Evolutionary conservation across 1,140 invertebrate genomes (phyloP).

Genomic region (Tetramorium simillimum): DNA sequence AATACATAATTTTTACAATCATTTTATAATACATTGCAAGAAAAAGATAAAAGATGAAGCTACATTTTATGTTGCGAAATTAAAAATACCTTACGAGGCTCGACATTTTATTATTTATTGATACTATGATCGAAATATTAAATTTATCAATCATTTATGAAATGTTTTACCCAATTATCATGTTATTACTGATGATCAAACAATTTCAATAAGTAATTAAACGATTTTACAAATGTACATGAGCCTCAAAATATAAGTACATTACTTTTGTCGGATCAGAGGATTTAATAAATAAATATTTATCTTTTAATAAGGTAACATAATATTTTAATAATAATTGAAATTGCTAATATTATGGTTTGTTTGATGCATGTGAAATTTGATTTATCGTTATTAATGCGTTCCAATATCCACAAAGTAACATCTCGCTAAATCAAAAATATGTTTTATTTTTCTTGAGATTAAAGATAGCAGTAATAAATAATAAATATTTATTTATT

Average conservation of each 20-base stretch:
- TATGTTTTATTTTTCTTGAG: background rate
- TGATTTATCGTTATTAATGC: background rate
- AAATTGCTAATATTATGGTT: background rate
- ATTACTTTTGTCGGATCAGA: background rate
- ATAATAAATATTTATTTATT: slow-evolving; percentile 4
- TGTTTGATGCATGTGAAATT: background rate
- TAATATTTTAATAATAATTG: background rate
- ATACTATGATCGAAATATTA: slow-evolving; percentile 3
- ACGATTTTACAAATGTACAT: background rate
- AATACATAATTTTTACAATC: background rate
- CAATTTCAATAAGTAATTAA: background rate
- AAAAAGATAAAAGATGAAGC: background rate
- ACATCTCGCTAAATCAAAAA: background rate
- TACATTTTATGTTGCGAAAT: background rate
- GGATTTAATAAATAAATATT: background rate
- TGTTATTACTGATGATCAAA: background rate
- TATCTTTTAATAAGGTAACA: background rate
- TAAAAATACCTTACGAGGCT: background rate
- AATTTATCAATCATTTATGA: background rate
- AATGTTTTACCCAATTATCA: background rate
- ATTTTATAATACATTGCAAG: background rate
- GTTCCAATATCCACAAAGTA: background rate
- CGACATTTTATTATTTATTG: background rate
- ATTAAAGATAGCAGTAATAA: background rate
- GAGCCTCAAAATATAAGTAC: background rate